Evolutionary conservation across 2,113 vertebrate genomes (phyloP).

Genomic region (Pedetes capensis): DNA sequence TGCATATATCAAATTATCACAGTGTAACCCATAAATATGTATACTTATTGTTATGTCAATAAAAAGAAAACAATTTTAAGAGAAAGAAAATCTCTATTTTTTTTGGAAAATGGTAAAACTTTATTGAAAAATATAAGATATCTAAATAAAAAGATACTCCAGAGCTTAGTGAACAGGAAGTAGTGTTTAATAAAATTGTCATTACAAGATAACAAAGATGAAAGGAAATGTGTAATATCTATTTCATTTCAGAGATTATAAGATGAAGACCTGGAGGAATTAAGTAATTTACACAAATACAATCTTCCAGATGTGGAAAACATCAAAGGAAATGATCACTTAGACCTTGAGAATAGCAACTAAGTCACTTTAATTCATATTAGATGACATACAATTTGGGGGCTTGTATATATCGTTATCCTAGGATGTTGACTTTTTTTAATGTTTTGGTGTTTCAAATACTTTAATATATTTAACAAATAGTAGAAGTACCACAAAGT

Average conservation of each 20-base stretch:
- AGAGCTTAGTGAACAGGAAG: neutral
- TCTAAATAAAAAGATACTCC: neutral
- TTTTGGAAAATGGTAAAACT: neutral
- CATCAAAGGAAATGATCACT: neutral
- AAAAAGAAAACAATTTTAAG: neutral
- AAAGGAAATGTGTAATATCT: neutral
- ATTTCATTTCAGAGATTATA: conserved; percentile 5
- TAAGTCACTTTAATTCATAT: neutral
- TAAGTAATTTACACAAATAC: neutral
- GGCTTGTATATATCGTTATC: neutral
- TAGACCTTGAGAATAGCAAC: neutral
- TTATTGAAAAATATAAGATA: neutral
- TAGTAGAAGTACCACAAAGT: neutral
- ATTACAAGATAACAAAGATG: neutral
- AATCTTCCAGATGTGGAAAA: neutral
- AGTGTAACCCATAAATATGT: neutral
- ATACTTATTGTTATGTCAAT: neutral
- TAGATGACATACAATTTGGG: neutral
- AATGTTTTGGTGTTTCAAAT: neutral
- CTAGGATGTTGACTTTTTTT: neutral
- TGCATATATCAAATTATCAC: neutral
- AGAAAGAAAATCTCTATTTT: neutral
- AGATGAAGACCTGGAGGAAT: neutral
- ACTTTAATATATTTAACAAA: conserved; percentile 36
- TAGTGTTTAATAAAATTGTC: neutral